These are phyloP conservation scores for Periophthalmodon schlosseri DNA, from an alignment of 2,113 vertebrate genomes.

Conservation along the genomic window DNA sequence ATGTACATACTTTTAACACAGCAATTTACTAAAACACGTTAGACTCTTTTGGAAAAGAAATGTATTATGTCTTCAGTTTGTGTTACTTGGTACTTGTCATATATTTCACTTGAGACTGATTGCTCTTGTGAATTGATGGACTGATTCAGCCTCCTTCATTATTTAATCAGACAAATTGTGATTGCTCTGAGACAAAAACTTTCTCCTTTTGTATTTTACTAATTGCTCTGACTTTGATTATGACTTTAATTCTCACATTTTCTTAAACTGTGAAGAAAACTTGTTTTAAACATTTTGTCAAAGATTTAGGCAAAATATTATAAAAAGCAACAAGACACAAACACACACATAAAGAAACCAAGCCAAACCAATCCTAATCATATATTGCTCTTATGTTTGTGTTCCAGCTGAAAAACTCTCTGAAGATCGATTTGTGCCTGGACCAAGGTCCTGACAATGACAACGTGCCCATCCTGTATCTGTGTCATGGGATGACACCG, in stretches of 20 bases:
- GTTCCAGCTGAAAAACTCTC: conserved; percentile 90
- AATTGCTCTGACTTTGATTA: not conserved
- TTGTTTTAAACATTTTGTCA: not conserved
- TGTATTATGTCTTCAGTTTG: not conserved
- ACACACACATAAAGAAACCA: not conserved
- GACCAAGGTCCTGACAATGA: conserved; percentile 97
- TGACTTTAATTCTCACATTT: not conserved
- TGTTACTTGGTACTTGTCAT: not conserved
- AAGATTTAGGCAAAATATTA: not conserved
- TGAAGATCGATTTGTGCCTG: conserved; percentile 94
- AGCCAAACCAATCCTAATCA: not conserved
- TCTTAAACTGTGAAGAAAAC: not conserved
- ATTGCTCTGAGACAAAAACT: conserved; percentile 2
- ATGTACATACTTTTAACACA: not conserved
- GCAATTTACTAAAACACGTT: not conserved
- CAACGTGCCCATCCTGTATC: conserved; percentile 95
- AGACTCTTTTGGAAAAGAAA: not conserved
- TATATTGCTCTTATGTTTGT: conserved; percentile 21
- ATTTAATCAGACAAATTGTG: conserved; percentile 7
- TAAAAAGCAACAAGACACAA: not conserved
- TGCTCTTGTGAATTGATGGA: conserved; percentile 41
- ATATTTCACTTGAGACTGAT: conserved; percentile 6
- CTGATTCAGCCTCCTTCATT: conserved; percentile 13
- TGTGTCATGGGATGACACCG: conserved; percentile 97
- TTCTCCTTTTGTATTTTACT: not conserved